Conservation (phyloP, 1,140 invertebrate genomes). For the Chironomus tepperi region DNA sequence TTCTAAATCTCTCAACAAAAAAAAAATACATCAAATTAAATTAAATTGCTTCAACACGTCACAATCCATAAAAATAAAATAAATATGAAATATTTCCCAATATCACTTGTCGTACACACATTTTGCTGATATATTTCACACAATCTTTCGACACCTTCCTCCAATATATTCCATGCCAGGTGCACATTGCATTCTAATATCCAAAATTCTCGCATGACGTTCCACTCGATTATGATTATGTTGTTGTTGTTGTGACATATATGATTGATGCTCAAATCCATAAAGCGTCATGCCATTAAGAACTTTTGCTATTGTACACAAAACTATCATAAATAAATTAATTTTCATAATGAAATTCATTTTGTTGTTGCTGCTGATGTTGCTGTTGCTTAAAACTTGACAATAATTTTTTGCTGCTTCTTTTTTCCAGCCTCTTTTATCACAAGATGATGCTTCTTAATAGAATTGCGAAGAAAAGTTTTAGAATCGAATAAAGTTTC, state of each 20-base stretch:
- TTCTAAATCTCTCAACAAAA: background rate
- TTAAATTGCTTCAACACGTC: background rate
- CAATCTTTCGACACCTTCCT: background rate
- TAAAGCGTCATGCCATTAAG: slow-evolving; percentile 14
- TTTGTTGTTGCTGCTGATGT: background rate
- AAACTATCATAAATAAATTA: slow-evolving; percentile 20
- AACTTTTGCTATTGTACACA: slow-evolving; percentile 7
- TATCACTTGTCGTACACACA: no score
- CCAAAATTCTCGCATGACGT: background rate
- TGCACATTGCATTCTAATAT: background rate
- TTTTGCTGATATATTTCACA: background rate
- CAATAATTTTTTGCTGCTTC: background rate
- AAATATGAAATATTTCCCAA: no score
- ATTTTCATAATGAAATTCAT: slow-evolving; percentile 19
- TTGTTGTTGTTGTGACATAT: background rate
- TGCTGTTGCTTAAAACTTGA: background rate
- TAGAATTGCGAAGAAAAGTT: background rate
- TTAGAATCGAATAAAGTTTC: background rate
- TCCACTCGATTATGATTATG: background rate
- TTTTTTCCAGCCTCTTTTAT: background rate
- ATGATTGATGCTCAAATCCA: background rate
- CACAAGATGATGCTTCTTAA: background rate
- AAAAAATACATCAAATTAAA: background rate
- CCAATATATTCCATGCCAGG: background rate
- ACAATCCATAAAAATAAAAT: no score